These are phyloP conservation scores for Autographa gamma DNA, from an alignment of 2,888 invertebrate genomes.

Conservation along the genomic window DNA sequence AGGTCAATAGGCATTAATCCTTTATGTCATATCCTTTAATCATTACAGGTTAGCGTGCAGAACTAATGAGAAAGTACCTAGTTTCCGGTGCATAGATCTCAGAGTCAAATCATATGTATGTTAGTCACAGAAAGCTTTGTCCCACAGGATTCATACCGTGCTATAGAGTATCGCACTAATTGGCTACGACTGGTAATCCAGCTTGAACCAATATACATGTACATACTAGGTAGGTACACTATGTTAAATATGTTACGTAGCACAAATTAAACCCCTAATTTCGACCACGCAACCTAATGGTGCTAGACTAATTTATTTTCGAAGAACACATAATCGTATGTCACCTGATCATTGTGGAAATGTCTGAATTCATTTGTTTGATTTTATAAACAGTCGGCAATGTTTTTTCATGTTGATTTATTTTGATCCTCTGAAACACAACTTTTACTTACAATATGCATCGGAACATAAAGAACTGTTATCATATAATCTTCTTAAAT, in stretches of 20 bases:
- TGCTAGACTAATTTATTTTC: not conserved
- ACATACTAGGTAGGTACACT: no score
- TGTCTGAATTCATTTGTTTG: no score
- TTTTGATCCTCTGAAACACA: no score
- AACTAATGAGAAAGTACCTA: not conserved
- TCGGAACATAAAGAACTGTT: not conserved
- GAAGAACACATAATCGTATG: not conserved
- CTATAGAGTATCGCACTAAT: not conserved
- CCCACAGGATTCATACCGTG: not conserved
- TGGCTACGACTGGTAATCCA: not conserved
- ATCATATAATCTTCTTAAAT: not conserved
- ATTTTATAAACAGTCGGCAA: no score
- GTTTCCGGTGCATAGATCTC: not conserved
- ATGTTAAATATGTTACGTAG: no score
- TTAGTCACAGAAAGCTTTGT: not conserved
- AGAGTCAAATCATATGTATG: not conserved
- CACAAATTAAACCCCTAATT: not conserved
- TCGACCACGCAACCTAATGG: not conserved
- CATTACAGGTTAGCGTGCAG: not conserved
- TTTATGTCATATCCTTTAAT: conserved; percentile 1
- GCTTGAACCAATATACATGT: not conserved
- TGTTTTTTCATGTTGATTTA: no score
- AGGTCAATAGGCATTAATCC: not conserved
- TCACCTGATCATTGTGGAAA: not conserved
- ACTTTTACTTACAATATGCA: no score